These are phyloP conservation scores for Spilarctia lutea DNA, from an alignment of 2,888 invertebrate genomes.

Conservation along the genomic window DNA sequence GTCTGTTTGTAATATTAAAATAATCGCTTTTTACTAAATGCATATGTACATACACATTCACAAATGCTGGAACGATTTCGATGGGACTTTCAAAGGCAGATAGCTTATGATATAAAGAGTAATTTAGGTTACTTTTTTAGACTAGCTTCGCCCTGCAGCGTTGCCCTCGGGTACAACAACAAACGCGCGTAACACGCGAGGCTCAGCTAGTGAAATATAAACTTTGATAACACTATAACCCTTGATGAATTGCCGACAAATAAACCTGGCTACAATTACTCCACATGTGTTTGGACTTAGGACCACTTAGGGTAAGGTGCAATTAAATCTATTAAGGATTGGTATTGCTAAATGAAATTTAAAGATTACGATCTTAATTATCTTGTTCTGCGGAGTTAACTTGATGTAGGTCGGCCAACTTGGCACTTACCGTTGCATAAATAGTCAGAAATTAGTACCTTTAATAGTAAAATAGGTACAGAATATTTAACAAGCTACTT, in stretches of 20 bases:
- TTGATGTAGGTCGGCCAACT: slow-evolving; percentile 50
- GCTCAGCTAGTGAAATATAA: too few species aligned
- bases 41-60: too few species aligned
- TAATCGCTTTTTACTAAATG: too few species aligned
- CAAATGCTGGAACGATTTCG: too few species aligned
- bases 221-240: neutral
- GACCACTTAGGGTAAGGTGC: slow-evolving; percentile 2
- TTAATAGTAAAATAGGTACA: slow-evolving; percentile 22
- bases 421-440: slow-evolving; percentile 38
- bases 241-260: neutral
- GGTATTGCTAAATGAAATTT: slow-evolving; percentile 54
- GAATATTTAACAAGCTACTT: slow-evolving; percentile 24
- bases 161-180: too few species aligned
- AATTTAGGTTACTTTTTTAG: too few species aligned
- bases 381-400: slow-evolving; percentile 38
- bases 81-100: too few species aligned
- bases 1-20: too few species aligned
- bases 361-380: slow-evolving; percentile 60
- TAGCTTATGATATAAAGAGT: too few species aligned
- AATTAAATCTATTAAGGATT: slow-evolving; percentile 43
- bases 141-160: too few species aligned
- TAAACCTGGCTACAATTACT: neutral
- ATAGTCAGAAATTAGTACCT: slow-evolving; percentile 38
- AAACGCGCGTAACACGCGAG: too few species aligned
- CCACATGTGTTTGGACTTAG: slow-evolving; percentile 2